Conservation (phyloP, 1,140 invertebrate genomes). For the Drosophila jambulina region DNA sequence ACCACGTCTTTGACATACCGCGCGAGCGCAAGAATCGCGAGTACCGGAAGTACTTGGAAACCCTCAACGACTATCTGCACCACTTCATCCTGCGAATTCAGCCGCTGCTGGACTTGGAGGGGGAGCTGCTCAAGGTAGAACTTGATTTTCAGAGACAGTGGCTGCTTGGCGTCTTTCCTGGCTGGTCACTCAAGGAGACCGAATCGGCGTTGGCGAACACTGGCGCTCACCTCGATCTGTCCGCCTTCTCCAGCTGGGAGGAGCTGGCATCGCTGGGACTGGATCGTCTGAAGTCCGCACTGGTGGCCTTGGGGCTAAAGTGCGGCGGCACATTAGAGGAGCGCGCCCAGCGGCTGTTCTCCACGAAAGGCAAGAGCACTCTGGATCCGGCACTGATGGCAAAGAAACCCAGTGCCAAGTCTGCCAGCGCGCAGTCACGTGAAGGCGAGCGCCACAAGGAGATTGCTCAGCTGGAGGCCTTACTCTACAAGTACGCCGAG, state of each 20-base stretch:
- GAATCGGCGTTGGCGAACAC: constrained; percentile 96
- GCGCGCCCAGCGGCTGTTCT: constrained; percentile 97
- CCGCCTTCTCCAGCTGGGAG: constrained; percentile 98
- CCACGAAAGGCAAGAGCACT: constrained; percentile 96
- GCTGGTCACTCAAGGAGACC: constrained; percentile 97
- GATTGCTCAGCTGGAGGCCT: constrained; percentile 94
- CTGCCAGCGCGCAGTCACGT: constrained; percentile 87
- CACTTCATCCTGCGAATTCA: constrained; percentile 94
- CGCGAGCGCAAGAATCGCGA: constrained; percentile 97
- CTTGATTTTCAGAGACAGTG: constrained; percentile 95
- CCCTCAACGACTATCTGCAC: constrained; percentile 94
- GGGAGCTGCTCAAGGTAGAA: constrained; percentile 91
- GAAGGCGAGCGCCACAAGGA: constrained; percentile 92
- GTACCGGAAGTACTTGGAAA: constrained; percentile 95
- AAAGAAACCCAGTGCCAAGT: constrained; percentile 90
- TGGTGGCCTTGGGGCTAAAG: constrained; percentile 98
- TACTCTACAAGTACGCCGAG: constrained; percentile 95
- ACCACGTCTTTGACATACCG: constrained; percentile 98
- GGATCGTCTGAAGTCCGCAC: constrained; percentile 98
- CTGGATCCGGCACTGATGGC: constrained; percentile 96
- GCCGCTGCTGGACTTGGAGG: constrained; percentile 94
- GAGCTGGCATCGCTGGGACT: constrained; percentile 98
- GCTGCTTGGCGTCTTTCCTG: constrained; percentile 95
- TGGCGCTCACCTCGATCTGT: constrained; percentile 98
- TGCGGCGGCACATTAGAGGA: constrained; percentile 99